Evolutionary conservation across 1,140 invertebrate species (phyloP), one percentile per base, ranked within the genome.

Genomic region (Lordiphosa collinella): DNA sequence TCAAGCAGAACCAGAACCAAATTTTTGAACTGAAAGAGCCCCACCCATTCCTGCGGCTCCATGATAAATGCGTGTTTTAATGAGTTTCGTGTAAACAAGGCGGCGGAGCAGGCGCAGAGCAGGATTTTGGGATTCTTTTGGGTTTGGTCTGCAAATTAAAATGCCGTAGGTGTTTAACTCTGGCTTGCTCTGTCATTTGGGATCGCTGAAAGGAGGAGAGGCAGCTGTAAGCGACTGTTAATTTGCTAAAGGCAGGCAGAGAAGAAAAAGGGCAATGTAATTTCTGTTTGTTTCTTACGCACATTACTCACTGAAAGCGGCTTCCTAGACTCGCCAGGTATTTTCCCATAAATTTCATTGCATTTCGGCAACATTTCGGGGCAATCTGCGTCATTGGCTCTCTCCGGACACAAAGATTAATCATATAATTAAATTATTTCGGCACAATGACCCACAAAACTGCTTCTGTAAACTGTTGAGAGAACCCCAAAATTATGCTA

Each of bases 71-170:
- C 73, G 55, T 67, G 79, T 80, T 85, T 79, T 85, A 85, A 85
- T 85, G 79, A 86, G 79, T 85, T 85, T 85, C 74, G 74, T 85
- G 79, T 85, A 85, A 85, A 86, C 74, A 79, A 71, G 80, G 68
- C 63, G 63, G 57, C 70, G 60, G 57, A 49, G 67, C 73, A 76
- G 65, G 67, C 57, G 53, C 56, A 74, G 58, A 52, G 25, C 63
- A 71, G 57, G 67, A 80, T 71, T 75, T 80, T 31, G 44, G 58
- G 34, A 56, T 73, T 36, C 34, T 13, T 41, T 55, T 52, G 55
- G 16, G 25, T 37, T 60, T 46, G 38, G 32, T 25, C 29, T 54
- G 38, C 43, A 66, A 64, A 80, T 71, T 71, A 65, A 67, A 67
- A 68, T 67, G 76, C 78, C 78, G 67, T 84, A 82, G 78, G 78